Conservation (phyloP, 2,113 vertebrate species). For the Malurus alboscapulatus region DNA sequence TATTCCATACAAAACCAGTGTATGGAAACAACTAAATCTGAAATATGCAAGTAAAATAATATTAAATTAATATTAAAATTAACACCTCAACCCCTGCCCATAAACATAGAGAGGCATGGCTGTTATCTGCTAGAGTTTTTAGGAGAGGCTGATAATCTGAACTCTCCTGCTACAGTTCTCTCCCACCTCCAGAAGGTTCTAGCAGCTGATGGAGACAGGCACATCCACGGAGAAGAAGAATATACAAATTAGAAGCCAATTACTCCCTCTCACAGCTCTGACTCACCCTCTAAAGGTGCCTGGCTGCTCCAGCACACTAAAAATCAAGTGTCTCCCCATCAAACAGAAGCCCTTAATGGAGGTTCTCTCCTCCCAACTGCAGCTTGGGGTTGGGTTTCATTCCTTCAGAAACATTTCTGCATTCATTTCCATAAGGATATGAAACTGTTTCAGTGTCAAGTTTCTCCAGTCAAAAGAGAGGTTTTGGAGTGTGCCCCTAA, state of each 20-base stretch:
- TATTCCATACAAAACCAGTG: not conserved
- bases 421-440: not conserved
- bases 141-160: not conserved
- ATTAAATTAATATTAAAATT: not conserved
- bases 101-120: not conserved
- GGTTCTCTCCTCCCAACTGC: not conserved
- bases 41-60: not conserved
- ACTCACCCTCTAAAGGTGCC: not conserved
- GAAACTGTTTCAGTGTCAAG: not conserved
- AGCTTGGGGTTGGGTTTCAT: not conserved
- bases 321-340: not conserved
- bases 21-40: not conserved
- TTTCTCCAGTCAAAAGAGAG: not conserved
- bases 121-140: not conserved
- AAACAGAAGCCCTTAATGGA: not conserved
- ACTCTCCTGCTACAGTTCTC: not conserved
- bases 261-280: not conserved
- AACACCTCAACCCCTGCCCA: not conserved
- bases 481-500: not conserved
- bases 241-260: not conserved
- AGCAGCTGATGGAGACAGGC: not conserved
- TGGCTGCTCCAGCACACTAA: not conserved
- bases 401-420: not conserved
- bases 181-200: not conserved
- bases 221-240: not conserved